Conservation (phyloP, 2,888 invertebrate species). For the Tyria jacobaeae region DNA sequence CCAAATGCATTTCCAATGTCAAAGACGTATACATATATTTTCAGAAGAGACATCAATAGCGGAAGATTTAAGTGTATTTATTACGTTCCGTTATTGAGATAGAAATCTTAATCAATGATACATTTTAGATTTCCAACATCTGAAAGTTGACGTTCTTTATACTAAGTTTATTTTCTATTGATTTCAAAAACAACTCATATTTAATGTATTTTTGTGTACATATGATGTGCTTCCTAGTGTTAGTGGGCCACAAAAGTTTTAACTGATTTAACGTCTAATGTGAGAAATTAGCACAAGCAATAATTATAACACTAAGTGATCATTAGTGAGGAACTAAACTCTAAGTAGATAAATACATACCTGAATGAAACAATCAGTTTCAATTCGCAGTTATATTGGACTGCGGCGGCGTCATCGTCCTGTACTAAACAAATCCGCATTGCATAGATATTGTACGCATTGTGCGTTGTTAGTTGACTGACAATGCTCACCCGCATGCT, state of each 20-base stretch:
- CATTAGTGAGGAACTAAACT: constrained; percentile 22
- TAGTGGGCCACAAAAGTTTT: constrained; percentile 3
- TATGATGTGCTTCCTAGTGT: neutral
- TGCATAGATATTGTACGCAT: constrained; percentile 60
- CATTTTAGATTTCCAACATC: too few species aligned
- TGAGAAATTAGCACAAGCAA: constrained; percentile 21
- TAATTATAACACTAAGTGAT: constrained; percentile 17
- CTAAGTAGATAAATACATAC: constrained; percentile 10
- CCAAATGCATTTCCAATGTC: constrained; percentile 77
- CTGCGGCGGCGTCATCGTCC: constrained; percentile 44
- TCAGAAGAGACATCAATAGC: constrained; percentile 52
- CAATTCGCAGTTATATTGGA: constrained; percentile 60
- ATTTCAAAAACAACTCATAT: too few species aligned
- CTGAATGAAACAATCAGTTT: constrained; percentile 62
- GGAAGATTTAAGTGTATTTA: neutral
- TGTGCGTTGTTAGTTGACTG: constrained; percentile 62
- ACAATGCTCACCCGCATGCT: constrained; percentile 65
- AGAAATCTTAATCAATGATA: too few species aligned
- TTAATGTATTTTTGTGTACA: too few species aligned
- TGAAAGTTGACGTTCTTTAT: neutral
- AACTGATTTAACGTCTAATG: constrained; percentile 22
- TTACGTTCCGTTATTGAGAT: too few species aligned
- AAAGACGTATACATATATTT: constrained; percentile 58
- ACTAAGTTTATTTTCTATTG: too few species aligned
- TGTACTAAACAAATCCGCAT: constrained; percentile 53